Evolutionary conservation across 2,888 invertebrate species (phyloP).

Genomic region (Drosophila pseudotakahashii): DNA sequence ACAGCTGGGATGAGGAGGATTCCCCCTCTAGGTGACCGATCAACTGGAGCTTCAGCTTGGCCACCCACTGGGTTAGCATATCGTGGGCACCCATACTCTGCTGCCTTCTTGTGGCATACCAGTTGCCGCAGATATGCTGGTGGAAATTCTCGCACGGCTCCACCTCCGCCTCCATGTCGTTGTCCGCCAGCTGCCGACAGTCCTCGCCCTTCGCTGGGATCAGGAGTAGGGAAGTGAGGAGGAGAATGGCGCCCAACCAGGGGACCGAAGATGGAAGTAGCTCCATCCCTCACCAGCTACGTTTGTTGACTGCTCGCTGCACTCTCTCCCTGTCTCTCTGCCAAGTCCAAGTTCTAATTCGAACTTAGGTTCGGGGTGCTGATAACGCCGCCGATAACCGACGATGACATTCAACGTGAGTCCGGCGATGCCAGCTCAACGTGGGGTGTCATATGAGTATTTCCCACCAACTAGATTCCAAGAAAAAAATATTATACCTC

Average conservation of each 20-base stretch:
- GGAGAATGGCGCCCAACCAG: neutral
- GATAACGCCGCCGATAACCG: conserved; percentile 26
- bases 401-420: conserved; percentile 22
- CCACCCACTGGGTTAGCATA: conserved; percentile 63
- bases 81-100: conserved; percentile 69
- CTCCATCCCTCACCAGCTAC: conserved; percentile 7
- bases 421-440: neutral
- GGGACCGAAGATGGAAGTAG: neutral
- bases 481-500: too few relatives aligned
- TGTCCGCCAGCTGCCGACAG: conserved; percentile 30
- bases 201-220: conserved; percentile 5
- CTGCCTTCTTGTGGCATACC: conserved; percentile 84
- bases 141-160: conserved; percentile 93
- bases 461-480: too few relatives aligned
- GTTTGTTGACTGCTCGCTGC: conserved; percentile 32
- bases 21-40: conserved; percentile 59
- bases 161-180: conserved; percentile 78
- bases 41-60: conserved; percentile 66
- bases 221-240: neutral
- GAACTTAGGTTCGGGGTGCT: conserved; percentile 5
- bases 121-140: conserved; percentile 93
- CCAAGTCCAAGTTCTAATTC: conserved; percentile 23
- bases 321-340: too few relatives aligned
- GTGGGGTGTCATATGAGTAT: conserved; percentile 10
- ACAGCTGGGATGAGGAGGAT: conserved; percentile 11